Conservation (phyloP, 2,113 vertebrate genomes). For the Antigone vipio region DNA sequence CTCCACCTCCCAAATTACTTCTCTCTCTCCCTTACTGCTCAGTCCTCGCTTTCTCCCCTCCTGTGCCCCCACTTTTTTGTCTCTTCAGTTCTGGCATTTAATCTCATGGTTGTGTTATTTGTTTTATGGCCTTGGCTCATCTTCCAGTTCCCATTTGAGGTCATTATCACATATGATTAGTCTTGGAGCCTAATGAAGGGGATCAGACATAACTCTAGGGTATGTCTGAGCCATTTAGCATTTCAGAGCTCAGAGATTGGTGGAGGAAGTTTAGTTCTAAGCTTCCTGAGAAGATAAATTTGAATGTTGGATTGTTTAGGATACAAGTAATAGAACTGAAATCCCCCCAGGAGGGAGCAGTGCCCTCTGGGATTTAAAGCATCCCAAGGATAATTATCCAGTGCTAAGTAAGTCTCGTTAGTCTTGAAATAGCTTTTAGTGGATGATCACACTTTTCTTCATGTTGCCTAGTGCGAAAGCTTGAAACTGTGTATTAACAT, state of each 20-base stretch:
- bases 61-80: neutral
- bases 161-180: slow-evolving; percentile 18
- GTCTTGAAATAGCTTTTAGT: slow-evolving; percentile 19
- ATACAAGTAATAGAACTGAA: neutral
- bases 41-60: neutral
- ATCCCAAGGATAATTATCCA: slow-evolving; percentile 30
- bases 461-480: neutral
- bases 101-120: neutral
- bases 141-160: neutral
- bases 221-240: neutral
- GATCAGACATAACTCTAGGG: slow-evolving; percentile 33
- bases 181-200: slow-evolving; percentile 14
- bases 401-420: neutral
- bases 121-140: neutral
- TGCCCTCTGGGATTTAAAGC: neutral
- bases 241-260: slow-evolving; percentile 8
- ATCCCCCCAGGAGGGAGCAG: neutral
- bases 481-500: neutral
- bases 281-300: slow-evolving; percentile 27
- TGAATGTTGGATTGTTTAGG: slow-evolving; percentile 16
- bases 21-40: neutral
- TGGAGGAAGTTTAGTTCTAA: slow-evolving; percentile 56
- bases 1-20: neutral
- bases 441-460: neutral
- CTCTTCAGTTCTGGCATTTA: neutral